Evolutionary conservation across 1,140 invertebrate species (phyloP), one percentile per base, ranked within the genome.

Genomic region (Drosophila sulfurigaster): DNA sequence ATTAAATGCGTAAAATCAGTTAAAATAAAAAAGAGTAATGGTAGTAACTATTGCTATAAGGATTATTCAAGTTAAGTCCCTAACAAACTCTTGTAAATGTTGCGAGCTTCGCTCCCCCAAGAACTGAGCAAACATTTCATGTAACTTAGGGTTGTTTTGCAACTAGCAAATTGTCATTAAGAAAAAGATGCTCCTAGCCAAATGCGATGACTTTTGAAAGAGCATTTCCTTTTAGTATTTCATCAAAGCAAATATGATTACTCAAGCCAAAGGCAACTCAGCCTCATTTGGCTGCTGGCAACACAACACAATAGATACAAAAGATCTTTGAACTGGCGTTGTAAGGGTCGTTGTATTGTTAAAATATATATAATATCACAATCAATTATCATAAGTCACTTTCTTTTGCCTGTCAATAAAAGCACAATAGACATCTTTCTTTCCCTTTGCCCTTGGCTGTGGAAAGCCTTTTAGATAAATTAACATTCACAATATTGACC

Each of bases 391-490:
- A 49, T 11, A 49, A 49, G 16, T 28, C 20, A 25, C 5, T 49
- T 49, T 28, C 48, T 5, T 25, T 28, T 16, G 8, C 10, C 11
- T 4, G 16, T 28, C 48, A 20, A 28, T 28, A 25, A 25, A 49
- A 49, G 48, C 10, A 49, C 48, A 49, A 49, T n/a, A 54, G 13
- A 13, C 20, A 13, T n/a, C 5, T 32, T 25, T 25, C 20, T 25
- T 25, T 25, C 4, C 20, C 3, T 25, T n/a, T 2, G 3, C 5
- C 25, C 3, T 51, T 51, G 25, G 8, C 10, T 15, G 13, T 8
- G n/a, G n/a, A 30, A 64, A 56, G 54, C 51, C 68, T 71, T 57
- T 71, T 56, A 64, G n/a, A 64, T 48, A 71, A 71, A 71, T 71
- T 63, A 63, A 56, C 35, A 70, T 62, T 51, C 32, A 30, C 66